Evolutionary conservation across 2,888 invertebrate species (phyloP), one percentile per base, ranked within the genome.

Genomic region (Bellardia pandia): DNA sequence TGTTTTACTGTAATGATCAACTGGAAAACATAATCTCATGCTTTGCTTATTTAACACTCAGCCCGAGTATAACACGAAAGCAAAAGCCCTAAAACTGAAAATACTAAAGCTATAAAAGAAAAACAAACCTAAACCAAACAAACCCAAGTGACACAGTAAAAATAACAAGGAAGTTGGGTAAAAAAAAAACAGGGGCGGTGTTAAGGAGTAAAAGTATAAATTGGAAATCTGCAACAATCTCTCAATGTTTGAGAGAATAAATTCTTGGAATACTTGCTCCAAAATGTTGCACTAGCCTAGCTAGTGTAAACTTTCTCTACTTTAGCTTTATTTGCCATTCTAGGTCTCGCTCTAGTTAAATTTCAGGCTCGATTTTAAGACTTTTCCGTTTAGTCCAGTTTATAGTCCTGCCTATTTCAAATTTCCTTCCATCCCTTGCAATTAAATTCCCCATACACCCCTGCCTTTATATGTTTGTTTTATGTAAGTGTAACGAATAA

Each of bases 21-120:
- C 68, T 60, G 69, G 48, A 86, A 85, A 85, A 84, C 62, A 76
- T 82, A 87, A 87, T 82, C 85, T 75, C 77, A 53, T 87, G 40
- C 77, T 88, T 86, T 80, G 86, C 77, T 84, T 83, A 86, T 78
- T 86, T 84, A 88, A 81, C 80, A 88, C 84, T 86, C 77, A 84
- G 81, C 74, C 77, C 56, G 71, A 64, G 64, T 56, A 42, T 8
- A 56, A 68, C n/a, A 48, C 69, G 9, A 75, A 51, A 71, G 45
- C 16, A 42, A 72, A 72, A 68, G 16, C 42, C 14, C 48, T 16
- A 74, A 60, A 69, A 69, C 69, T 40, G 13, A 72, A 48, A 76
- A 68, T 60, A 60, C 30, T 23, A 9, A 2, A 13, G 16, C 40
- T 23, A 51, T 23, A 64, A 69, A 62, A 66, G 30, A 42, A 77